Base-by-base conservation (phyloP, 1,140 invertebrate genomes). In the Lepidurus apus region DNA sequence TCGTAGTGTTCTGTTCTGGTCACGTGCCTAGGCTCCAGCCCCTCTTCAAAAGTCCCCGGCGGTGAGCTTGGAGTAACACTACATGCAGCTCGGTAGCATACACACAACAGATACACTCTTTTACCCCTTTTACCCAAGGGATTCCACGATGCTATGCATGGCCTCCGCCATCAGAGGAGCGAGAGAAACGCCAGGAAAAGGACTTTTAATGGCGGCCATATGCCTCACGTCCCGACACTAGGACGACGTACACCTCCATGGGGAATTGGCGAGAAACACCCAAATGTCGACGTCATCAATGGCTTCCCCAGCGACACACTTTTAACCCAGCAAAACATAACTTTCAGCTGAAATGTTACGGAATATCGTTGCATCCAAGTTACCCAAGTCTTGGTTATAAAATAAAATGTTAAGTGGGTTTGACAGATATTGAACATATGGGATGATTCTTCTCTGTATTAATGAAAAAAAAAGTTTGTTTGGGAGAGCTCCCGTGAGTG, bases 141-240 rank as follows among this genome's bases (percentile, higher is more conserved):
- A 65, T 17, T 17, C 53, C 53, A 11, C 53, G 21, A 65, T 65
- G 53, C 53, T 65, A 65, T 65, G 53, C 53, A 65, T 65, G 53
- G 53, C 1, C 53, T 65, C 53, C 53, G 53, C 53, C 17, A 65
- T 13, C 53, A 65, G 53, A 21, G 53, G 21, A 65, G 53, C 53
- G 53, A 65, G 53, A 65, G 53, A 65, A 65, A 65, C 17, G 53
- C 53, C 53, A 65, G 53, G 53, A 65, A 65, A 17, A 65, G 53
- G 53, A 65, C 53, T 65, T 65, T 65, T 65, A 65, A 65, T 65
- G 53, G 53, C 53, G 53, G 53, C 53, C 53, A 65, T 65, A 65
- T 65, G 53, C 53, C 53, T 65, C 53, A 21, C 13, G 53, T 65
- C 53, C 53, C 13, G 53, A 65, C 53, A 65, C 53, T 65, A 65